These are phyloP conservation scores for Scaptomyza tumidula DNA, from an alignment of 2,888 invertebrate species.

Conservation along the genomic window DNA sequence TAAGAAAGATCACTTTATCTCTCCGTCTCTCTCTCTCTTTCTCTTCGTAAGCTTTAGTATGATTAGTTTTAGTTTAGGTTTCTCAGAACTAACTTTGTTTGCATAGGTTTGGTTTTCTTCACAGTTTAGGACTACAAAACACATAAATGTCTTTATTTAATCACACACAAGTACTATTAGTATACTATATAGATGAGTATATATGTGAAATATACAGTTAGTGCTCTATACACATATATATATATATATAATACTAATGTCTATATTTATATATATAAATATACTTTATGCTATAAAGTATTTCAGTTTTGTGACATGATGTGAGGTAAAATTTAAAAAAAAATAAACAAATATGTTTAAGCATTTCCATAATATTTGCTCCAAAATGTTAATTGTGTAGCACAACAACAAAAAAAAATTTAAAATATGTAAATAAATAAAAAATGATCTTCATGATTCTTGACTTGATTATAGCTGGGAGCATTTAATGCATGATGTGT, in stretches of 20 bases:
- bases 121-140: neutral
- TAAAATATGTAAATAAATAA: neutral
- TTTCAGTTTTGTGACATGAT: neutral
- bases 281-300: neutral
- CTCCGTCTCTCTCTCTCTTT: slow-evolving; percentile 8
- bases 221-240: slow-evolving; percentile 3
- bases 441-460: neutral
- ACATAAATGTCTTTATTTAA: slow-evolving; percentile 1
- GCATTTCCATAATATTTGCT: neutral
- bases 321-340: neutral
- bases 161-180: slow-evolving; percentile 1
- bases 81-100: slow-evolving; percentile 1
- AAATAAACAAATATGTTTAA: neutral
- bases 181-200: slow-evolving; percentile 6
- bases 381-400: neutral
- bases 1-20: slow-evolving; percentile 42
- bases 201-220: slow-evolving; percentile 9
- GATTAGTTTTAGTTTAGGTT: neutral
- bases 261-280: neutral
- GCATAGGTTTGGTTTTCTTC: neutral
- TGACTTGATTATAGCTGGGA: neutral
- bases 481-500: slow-evolving; percentile 48
- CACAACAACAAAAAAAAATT: neutral
- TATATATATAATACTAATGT: slow-evolving; percentile 13
- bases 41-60: neutral